These are phyloP conservation scores for Carollia perspicillata DNA, from an alignment of 2,113 vertebrate genomes.

Conservation along the genomic window DNA sequence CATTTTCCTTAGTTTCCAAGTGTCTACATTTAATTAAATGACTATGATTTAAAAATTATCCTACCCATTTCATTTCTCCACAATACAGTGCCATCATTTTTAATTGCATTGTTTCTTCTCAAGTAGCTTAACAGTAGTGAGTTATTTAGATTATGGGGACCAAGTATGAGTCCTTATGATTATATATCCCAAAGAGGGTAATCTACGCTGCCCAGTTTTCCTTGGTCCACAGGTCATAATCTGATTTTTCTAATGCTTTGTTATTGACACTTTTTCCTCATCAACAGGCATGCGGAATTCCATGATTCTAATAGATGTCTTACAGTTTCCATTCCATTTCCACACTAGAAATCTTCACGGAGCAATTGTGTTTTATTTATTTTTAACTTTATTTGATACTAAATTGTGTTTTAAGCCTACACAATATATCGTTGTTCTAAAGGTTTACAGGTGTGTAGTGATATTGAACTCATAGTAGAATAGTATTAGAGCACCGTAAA, in stretches of 20 bases:
- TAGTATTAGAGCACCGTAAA: not conserved
- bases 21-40: not conserved
- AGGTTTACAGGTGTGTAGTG: not conserved
- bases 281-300: not conserved
- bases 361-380: not conserved
- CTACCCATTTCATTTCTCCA: not conserved
- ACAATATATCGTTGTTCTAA: not conserved
- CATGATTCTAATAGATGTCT: not conserved
- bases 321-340: slow-evolving; percentile 4
- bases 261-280: not conserved
- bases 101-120: not conserved
- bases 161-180: slow-evolving; percentile 27
- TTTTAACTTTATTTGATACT: too few relatives aligned
- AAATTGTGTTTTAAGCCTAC: not conserved
- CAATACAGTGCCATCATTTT: not conserved
- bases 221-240: not conserved
- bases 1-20: not conserved
- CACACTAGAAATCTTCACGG: not conserved
- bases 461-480: not conserved
- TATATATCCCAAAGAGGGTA: not conserved
- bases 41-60: not conserved
- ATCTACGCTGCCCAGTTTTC: not conserved
- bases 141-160: not conserved
- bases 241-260: not conserved
- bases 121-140: not conserved